These are phyloP conservation scores for Microhierax caerulescens DNA, from an alignment of 2,797 vertebrate genomes.

Conservation along the genomic window DNA sequence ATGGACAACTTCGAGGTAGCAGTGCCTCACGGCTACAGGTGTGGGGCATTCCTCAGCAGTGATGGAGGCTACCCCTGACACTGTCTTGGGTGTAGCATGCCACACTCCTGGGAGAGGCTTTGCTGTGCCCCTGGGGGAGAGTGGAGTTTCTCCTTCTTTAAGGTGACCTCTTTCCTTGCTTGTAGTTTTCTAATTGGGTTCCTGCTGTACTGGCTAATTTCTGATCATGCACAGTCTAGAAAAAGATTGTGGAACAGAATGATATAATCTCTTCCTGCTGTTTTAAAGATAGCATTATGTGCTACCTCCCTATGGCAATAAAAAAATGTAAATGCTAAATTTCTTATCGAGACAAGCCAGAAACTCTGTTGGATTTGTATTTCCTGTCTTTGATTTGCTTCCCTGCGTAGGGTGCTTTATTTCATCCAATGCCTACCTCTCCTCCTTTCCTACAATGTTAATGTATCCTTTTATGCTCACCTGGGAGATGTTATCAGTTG, in stretches of 20 bases:
- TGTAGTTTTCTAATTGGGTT: background rate
- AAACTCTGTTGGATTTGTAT: constrained; percentile 2
- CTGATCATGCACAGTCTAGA: background rate
- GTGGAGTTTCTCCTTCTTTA: accelerated
- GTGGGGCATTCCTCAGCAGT: background rate
- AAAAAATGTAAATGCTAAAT: constrained; percentile 28
- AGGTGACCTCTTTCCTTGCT: background rate
- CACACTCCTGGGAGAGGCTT: background rate
- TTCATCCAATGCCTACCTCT: background rate
- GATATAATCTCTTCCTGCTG: constrained; percentile 42
- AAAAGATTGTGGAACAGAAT: background rate
- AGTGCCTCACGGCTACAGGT: background rate
- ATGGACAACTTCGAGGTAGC: background rate
- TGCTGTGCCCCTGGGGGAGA: background rate
- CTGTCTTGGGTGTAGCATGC: background rate
- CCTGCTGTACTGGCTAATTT: background rate
- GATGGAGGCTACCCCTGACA: accelerated
- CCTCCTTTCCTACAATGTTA: background rate
- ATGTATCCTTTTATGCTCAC: background rate
- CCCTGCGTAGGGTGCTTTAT: background rate
- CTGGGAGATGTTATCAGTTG: constrained; percentile 34
- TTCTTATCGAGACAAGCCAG: constrained; percentile 8
- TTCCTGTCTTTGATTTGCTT: constrained; percentile 29
- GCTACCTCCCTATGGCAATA: constrained; percentile 18
- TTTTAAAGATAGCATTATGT: constrained; percentile 29